phyloP scores from a whole-genome alignment of 1,140 invertebrate species.

The Latrodectus geometricus region DNA sequence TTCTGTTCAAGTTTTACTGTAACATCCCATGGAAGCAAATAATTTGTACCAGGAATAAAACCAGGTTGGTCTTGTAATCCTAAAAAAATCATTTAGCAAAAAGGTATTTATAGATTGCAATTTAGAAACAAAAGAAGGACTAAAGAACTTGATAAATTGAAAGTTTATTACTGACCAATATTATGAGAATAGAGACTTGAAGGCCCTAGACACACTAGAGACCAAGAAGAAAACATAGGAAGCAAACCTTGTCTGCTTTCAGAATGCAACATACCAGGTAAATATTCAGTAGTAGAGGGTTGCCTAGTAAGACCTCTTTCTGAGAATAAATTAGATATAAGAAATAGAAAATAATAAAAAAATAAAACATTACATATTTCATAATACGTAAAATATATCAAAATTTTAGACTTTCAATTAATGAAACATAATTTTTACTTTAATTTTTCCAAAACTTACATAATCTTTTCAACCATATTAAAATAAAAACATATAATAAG shows the following conservation, averaged over 20 bases:
- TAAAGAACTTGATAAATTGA: neutral
- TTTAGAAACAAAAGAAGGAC: neutral
- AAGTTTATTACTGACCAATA: conserved; percentile 75
- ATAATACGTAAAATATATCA: no score
- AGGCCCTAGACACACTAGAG: conserved; percentile 87
- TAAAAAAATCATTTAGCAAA: conserved; percentile 22
- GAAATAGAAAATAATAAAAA: no score
- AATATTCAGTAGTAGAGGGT: conserved; percentile 88
- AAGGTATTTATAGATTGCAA: no score
- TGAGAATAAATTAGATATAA: neutral
- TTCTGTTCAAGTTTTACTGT: conserved; percentile 75
- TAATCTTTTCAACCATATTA: no score
- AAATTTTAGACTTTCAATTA: no score
- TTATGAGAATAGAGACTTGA: conserved; percentile 93
- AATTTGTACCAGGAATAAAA: conserved; percentile 89
- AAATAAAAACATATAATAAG: no score
- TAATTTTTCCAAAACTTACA: no score
- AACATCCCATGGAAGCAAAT: conserved; percentile 95
- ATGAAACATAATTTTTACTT: no score
- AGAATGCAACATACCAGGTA: conserved; percentile 89
- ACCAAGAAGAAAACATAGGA: conserved; percentile 94
- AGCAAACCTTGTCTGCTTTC: conserved; percentile 81
- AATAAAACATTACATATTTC: no score
- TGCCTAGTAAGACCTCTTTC: conserved; percentile 67
- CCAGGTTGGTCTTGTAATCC: conserved; percentile 77